Conservation (phyloP, 2,797 vertebrate genomes). For the Leuciscus waleckii region DNA sequence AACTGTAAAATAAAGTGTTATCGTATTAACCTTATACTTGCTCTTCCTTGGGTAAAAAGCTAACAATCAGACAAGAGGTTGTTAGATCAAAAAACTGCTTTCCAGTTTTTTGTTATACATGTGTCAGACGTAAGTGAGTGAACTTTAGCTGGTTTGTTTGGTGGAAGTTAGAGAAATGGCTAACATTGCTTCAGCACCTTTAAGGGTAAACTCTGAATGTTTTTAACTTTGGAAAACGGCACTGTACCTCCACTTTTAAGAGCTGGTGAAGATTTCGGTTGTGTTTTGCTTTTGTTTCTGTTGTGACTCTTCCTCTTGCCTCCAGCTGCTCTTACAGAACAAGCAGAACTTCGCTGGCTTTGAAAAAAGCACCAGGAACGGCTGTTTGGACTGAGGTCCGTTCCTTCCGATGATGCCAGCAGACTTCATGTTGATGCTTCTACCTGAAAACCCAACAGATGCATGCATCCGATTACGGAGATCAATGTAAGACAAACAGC, state of each 20-base stretch:
- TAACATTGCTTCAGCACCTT: too few relatives aligned
- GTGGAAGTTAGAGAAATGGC: not conserved
- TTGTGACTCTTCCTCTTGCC: constrained; percentile 94
- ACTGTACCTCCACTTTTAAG: constrained; percentile 84
- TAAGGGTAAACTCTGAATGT: not conserved
- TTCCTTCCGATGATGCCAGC: constrained; percentile 95
- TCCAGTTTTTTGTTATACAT: not conserved
- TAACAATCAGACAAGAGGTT: not conserved
- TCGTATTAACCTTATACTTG: not conserved
- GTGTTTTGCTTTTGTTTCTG: constrained; percentile 90
- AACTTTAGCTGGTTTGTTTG: not conserved
- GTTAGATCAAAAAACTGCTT: not conserved
- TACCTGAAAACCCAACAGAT: constrained; percentile 77
- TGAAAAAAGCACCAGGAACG: constrained; percentile 99
- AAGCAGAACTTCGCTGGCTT: constrained; percentile 96
- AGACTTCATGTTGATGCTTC: constrained; percentile 94
- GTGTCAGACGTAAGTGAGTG: not conserved
- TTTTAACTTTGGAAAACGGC: not conserved
- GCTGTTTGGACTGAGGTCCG: constrained; percentile 97
- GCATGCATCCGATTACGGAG: not conserved
- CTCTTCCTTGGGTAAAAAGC: not conserved
- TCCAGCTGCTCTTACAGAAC: constrained; percentile 92
- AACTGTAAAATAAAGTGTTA: not conserved
- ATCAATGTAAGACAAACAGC: not conserved
- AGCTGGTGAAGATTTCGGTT: constrained; percentile 88